phyloP scores from a whole-genome alignment of 2,113 vertebrate species.

The Ochotona curzoniae region DNA sequence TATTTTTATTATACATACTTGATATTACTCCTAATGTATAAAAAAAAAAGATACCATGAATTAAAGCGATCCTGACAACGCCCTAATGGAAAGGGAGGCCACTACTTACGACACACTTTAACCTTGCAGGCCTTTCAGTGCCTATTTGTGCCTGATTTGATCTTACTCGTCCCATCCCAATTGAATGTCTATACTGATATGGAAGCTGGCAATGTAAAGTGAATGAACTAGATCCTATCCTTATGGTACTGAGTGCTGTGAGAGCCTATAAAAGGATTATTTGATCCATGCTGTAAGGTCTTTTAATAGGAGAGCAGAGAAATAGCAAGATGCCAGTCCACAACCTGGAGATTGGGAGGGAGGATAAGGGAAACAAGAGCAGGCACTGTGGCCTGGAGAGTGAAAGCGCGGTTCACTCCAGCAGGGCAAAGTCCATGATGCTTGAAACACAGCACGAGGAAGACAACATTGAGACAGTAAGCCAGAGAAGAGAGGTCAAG shows the following conservation, averaged over 20 bases:
- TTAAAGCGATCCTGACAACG: not conserved
- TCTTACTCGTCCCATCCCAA: not conserved
- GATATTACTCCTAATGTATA: not conserved
- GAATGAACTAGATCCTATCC: not conserved
- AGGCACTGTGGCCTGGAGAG: not conserved
- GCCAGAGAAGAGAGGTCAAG: not conserved
- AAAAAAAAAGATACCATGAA: not conserved
- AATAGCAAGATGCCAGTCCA: not conserved
- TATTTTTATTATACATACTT: slow-evolving; percentile 1
- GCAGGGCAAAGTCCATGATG: not conserved
- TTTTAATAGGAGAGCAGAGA: not conserved
- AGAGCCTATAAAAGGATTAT: not conserved
- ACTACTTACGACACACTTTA: not conserved
- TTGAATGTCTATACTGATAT: not conserved
- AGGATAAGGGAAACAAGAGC: not conserved
- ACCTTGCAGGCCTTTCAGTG: not conserved
- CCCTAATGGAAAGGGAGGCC: not conserved
- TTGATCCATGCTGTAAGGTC: not conserved
- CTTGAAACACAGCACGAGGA: not conserved
- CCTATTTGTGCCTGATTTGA: not conserved
- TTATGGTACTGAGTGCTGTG: not conserved
- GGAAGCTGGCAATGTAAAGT: not conserved
- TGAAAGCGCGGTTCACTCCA: not conserved
- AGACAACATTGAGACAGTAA: not conserved
- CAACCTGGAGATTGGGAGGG: not conserved